Base-by-base conservation (phyloP, 2,888 invertebrate genomes). In the Psylliodes chrysocephalus region DNA sequence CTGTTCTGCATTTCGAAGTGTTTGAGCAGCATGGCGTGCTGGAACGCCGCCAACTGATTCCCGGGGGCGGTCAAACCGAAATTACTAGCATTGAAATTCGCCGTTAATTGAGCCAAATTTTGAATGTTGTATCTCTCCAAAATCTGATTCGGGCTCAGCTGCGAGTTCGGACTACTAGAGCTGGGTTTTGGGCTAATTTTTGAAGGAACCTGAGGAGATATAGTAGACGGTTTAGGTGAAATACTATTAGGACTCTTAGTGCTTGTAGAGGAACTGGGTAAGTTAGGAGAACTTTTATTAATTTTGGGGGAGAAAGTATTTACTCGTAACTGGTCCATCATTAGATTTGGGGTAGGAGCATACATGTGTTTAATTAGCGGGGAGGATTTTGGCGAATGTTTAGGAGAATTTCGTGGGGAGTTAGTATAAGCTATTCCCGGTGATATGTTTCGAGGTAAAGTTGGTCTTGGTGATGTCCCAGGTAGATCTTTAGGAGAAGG, bases 91-190 rank as follows among this genome's bases (percentile, higher is more conserved):
- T 79, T 78, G 65, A 80, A 78, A 66, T 82, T 81, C 56, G 82
- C 82, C 25, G 81, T 79, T 49, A 82, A 60, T 61, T 83, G 82
- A 0, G 82, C 81, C 70, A 82, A 69, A 72, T 82, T 82, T 64
- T 81, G 82, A 22, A 82, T 80, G 63, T 82, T 82, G 72, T 81
- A 82, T 69, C 81, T 81, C 69, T 82, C 82, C 66, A 81, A 63
- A 14, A 83, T 72, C 61, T 82, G 79, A 61, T 80, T 82, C 2
- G 82, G 76, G 67, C 69, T 78, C 12, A 79, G 30, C 1, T 71
- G 68, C 14, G 71, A 68, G 30, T 47, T 49, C 18, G 62, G 66
- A 25, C 61, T 65, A 17, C 14, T 42, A 7, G 69, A 46, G 38
- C 60, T 57, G 6, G 63, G 63, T 19, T 56, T 61, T 7, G 67